Evolutionary conservation across 2,888 invertebrate species (phyloP).

Genomic region (Azorinus chamasolen): DNA sequence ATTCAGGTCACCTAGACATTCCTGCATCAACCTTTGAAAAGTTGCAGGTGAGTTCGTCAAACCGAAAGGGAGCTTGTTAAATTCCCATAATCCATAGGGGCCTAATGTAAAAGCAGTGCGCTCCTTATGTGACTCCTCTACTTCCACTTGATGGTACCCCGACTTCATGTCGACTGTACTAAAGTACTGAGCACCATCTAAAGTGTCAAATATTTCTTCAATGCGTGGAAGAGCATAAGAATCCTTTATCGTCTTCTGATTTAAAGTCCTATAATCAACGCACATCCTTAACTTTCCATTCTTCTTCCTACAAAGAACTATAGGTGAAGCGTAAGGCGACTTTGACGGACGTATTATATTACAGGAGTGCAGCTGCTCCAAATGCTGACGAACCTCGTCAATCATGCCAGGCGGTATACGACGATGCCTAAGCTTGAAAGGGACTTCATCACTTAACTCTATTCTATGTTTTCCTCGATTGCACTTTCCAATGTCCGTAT

Average conservation of each 20-base stretch:
- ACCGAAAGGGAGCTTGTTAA: constrained; percentile 47
- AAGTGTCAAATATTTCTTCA: constrained; percentile 25
- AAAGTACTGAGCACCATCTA: constrained; percentile 16
- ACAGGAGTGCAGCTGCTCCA: no score
- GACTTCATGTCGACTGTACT: constrained; percentile 41
- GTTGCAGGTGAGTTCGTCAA: constrained; percentile 41
- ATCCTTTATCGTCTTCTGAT: constrained; percentile 21
- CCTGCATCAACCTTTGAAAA: constrained; percentile 55
- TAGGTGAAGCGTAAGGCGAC: constrained; percentile 5
- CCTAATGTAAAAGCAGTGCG: constrained; percentile 56
- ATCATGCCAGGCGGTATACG: constrained; percentile 21
- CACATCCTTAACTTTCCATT: no score
- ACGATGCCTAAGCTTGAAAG: constrained; percentile 21
- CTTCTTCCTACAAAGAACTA: no score
- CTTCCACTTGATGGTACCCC: constrained; percentile 44
- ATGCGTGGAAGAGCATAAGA: no score
- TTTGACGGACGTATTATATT: constrained; percentile 6
- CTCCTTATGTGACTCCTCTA: constrained; percentile 48
- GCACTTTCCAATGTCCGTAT: no score
- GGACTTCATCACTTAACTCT: constrained; percentile 5
- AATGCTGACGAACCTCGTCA: no score
- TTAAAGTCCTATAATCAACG: constrained; percentile 17
- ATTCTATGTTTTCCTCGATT: constrained; percentile 14
- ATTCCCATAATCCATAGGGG: constrained; percentile 48
- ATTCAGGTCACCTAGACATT: constrained; percentile 38